Evolutionary conservation across 1,140 invertebrate genomes (phyloP).

Genomic region (Pogonomyrmex barbatus): DNA sequence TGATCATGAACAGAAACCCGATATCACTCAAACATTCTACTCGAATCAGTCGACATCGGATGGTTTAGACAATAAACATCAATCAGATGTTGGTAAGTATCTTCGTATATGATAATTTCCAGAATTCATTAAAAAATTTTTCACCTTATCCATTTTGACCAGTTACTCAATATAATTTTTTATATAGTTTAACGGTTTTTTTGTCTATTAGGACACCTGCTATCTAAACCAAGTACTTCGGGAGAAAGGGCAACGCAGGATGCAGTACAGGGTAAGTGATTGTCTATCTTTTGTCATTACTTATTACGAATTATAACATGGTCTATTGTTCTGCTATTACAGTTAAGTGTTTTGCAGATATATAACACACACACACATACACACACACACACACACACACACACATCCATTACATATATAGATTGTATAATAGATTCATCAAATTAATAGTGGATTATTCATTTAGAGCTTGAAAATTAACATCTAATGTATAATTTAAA

Average conservation of each 20-base stretch:
- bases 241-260: slow-evolving; percentile 84
- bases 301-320: slow-evolving; percentile 22
- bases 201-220: slow-evolving; percentile 82
- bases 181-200: slow-evolving; percentile 35
- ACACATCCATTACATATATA: background rate
- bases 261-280: slow-evolving; percentile 85
- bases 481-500: background rate
- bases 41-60: slow-evolving; percentile 82
- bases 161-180: background rate
- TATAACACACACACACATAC: background rate
- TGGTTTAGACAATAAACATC: slow-evolving; percentile 80
- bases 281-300: slow-evolving; percentile 38
- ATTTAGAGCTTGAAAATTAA: slow-evolving; percentile 12
- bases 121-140: slow-evolving; percentile 25
- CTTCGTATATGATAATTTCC: slow-evolving; percentile 37
- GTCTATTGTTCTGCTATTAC: slow-evolving; percentile 40
- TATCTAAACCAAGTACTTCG: slow-evolving; percentile 85
- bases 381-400: background rate
- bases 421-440: slow-evolving; percentile 11
- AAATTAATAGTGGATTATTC: slow-evolving; percentile 19
- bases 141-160: slow-evolving; percentile 37
- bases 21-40: slow-evolving; percentile 85
- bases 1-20: slow-evolving; percentile 83
- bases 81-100: slow-evolving; percentile 83
- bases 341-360: background rate